Evolutionary conservation across 2,888 invertebrate species (phyloP).

Genomic region (Opisthograptis luteolata): DNA sequence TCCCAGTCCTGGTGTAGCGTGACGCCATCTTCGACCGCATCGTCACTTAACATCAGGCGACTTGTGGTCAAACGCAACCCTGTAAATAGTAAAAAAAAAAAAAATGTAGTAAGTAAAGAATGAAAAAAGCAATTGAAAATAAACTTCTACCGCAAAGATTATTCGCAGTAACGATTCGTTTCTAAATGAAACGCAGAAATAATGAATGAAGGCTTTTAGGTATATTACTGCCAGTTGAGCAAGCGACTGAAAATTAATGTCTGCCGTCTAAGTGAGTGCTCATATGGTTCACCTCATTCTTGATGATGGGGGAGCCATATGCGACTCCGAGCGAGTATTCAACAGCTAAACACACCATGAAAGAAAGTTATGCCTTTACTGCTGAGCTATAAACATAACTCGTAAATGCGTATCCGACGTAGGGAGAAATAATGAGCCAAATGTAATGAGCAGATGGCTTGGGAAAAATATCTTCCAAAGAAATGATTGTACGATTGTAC

Average conservation of each 20-base stretch:
- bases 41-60: too few species aligned
- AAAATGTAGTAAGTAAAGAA: too few species aligned
- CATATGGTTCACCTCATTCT: slow-evolving; percentile 61
- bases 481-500: too few species aligned
- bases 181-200: slow-evolving; percentile 47
- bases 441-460: neutral
- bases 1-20: too few species aligned
- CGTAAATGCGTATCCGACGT: slow-evolving; percentile 20
- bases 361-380: slow-evolving; percentile 33
- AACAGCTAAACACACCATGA: slow-evolving; percentile 38
- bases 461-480: too few species aligned
- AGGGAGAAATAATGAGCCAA: slow-evolving; percentile 8
- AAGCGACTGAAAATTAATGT: slow-evolving; percentile 71
- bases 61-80: too few species aligned
- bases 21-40: too few species aligned
- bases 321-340: slow-evolving; percentile 35
- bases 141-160: too few species aligned
- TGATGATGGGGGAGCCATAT: slow-evolving; percentile 45
- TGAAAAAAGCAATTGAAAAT: too few species aligned
- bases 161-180: too few species aligned
- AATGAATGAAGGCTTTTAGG: slow-evolving; percentile 74
- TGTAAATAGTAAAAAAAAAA: too few species aligned
- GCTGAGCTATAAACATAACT: slow-evolving; percentile 27
- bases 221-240: slow-evolving; percentile 65
- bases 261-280: slow-evolving; percentile 61